Conservation (phyloP, 2,113 vertebrate genomes). For the Cyrtonyx montezumae region DNA sequence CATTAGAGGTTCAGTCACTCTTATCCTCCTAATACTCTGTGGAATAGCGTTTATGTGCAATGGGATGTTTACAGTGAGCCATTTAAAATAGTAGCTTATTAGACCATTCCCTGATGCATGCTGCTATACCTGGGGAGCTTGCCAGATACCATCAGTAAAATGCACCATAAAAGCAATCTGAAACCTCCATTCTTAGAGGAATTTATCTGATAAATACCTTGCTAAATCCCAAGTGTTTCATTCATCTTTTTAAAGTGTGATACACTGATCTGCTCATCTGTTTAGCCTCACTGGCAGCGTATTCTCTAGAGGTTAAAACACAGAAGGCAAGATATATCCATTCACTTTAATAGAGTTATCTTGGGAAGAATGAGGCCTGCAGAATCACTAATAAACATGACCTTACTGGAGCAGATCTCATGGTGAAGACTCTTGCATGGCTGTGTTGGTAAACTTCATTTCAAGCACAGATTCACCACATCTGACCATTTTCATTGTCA, state of each 20-base stretch:
- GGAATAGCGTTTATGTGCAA: neutral
- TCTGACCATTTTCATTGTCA: neutral
- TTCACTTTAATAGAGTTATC: conserved; percentile 17
- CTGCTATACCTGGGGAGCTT: conserved; percentile 9
- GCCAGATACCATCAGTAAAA: conserved; percentile 52
- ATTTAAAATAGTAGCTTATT: conserved; percentile 40
- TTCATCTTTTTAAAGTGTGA: conserved; percentile 45
- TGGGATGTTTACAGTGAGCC: neutral
- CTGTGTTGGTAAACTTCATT: neutral
- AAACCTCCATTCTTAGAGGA: conserved; percentile 13
- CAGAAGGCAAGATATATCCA: neutral
- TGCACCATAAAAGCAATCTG: conserved; percentile 42
- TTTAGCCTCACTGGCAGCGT: neutral
- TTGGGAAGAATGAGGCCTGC: neutral
- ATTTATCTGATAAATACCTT: conserved; percentile 60
- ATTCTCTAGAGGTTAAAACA: conserved; percentile 25
- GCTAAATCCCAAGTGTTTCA: conserved; percentile 36
- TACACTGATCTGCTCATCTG: conserved; percentile 9
- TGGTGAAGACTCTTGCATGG: neutral
- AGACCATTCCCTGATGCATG: conserved; percentile 20
- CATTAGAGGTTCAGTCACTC: neutral
- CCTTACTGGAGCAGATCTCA: neutral
- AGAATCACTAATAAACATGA: conserved; percentile 35
- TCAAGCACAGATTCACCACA: neutral
- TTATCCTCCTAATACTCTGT: neutral